These are phyloP conservation scores for Macquaria australasica DNA, from an alignment of 2,113 vertebrate species.

Conservation along the genomic window DNA sequence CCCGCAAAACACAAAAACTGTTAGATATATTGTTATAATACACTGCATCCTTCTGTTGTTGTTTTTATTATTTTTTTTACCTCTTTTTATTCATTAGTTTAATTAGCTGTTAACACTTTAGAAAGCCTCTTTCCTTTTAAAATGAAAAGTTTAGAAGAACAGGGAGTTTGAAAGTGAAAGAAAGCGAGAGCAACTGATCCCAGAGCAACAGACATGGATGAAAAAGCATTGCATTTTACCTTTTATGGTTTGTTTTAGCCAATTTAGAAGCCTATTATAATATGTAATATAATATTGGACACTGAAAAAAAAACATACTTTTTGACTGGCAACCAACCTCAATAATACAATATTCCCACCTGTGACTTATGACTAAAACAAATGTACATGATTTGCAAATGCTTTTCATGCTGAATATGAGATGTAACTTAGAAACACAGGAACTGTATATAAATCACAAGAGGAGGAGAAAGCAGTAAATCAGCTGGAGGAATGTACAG, in stretches of 20 bases:
- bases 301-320: background rate
- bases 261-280: background rate
- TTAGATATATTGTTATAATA: slow-evolving; percentile 6
- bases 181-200: background rate
- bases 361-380: background rate
- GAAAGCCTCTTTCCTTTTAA: background rate
- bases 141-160: background rate
- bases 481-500: slow-evolving; percentile 24
- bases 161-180: background rate
- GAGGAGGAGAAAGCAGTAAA: slow-evolving; percentile 31
- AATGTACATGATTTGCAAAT: background rate
- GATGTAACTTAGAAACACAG: slow-evolving; percentile 23
- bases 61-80: slow-evolving; percentile 12
- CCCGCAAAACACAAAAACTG: background rate
- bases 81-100: slow-evolving; percentile 13
- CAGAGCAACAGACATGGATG: background rate
- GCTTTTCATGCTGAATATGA: background rate
- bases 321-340: background rate
- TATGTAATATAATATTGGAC: background rate
- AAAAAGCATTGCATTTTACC: background rate
- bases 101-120: background rate
- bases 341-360: no score
- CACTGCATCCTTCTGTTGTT: background rate
- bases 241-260: background rate
- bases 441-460: slow-evolving; percentile 18